These are phyloP conservation scores for Crocodylus rhombifer DNA, from an alignment of 2,797 vertebrate species.

Conservation along the genomic window DNA sequence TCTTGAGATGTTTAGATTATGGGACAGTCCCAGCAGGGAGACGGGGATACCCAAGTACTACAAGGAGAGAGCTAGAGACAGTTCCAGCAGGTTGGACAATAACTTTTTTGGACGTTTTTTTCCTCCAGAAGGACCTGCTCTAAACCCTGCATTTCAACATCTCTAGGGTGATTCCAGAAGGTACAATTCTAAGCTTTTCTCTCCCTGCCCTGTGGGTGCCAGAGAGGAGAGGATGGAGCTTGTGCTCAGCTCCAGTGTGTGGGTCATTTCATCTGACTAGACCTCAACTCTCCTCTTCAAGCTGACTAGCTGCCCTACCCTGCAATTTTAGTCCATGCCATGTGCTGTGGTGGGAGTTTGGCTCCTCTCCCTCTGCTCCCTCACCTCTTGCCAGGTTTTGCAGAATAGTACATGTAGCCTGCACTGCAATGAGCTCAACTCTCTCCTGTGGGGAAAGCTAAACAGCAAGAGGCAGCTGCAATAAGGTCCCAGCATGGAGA, in stretches of 20 bases:
- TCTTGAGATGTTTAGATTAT: not conserved
- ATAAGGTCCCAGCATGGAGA: not conserved
- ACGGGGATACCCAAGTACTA: not conserved
- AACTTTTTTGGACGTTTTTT: not conserved
- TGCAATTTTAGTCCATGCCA: no score
- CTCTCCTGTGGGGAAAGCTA: not conserved
- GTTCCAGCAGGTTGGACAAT: not conserved
- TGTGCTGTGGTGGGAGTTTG: not conserved
- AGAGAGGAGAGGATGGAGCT: not conserved
- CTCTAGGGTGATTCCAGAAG: no score
- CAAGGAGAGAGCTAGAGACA: not conserved
- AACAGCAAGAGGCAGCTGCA: not conserved
- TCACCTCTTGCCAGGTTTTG: not conserved
- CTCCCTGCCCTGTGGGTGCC: not conserved
- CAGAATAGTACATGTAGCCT: not conserved
- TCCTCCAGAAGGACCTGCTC: not conserved
- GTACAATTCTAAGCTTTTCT: not conserved
- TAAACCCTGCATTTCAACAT: no score
- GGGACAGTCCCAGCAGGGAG: not conserved
- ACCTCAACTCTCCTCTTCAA: not conserved
- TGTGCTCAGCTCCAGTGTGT: not conserved
- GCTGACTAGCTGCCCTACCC: not conserved
- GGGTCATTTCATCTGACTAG: not conserved
- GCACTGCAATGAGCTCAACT: not conserved
- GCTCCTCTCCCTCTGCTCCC: not conserved